phyloP scores from a whole-genome alignment of 2,797 vertebrate genomes.

The Liparis tanakae region DNA sequence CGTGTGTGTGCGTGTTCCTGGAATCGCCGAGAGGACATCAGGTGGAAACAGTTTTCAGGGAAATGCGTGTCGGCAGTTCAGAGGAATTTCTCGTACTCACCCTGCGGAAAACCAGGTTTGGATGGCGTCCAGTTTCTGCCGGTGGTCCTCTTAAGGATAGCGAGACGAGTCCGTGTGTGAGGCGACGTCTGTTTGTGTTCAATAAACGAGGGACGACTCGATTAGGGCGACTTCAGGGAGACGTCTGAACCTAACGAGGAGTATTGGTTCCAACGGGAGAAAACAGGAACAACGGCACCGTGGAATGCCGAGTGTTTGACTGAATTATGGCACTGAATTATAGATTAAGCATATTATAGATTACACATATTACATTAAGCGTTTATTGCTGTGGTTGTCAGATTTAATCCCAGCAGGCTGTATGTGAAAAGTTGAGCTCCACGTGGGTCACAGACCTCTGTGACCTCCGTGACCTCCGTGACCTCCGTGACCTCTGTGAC shows the following conservation, averaged over 20 bases:
- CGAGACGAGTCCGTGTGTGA: slow-evolving; percentile 25
- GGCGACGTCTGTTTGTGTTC: slow-evolving; percentile 42
- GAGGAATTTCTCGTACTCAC: background rate
- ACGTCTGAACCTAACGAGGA: slow-evolving; percentile 58
- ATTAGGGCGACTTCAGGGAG: slow-evolving; percentile 66
- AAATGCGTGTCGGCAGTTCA: background rate
- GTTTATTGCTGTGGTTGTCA: slow-evolving; percentile 36
- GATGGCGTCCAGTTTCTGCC: background rate
- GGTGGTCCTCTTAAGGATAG: slow-evolving; percentile 7
- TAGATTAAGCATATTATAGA: slow-evolving; percentile 43
- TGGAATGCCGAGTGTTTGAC: slow-evolving; percentile 27
- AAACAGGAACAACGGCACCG: slow-evolving; percentile 56
- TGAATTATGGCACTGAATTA: slow-evolving; percentile 45
- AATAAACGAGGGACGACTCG: slow-evolving; percentile 60
- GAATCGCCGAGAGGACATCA: background rate
- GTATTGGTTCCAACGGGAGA: slow-evolving; percentile 55
- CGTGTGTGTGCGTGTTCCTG: background rate
- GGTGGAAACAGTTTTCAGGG: background rate
- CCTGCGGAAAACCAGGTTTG: background rate
- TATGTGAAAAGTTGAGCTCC: slow-evolving; percentile 14
- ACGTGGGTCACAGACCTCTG: background rate
- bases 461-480: slow-evolving; percentile 46
- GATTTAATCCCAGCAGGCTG: slow-evolving; percentile 11
- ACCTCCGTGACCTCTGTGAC: slow-evolving; percentile 38
- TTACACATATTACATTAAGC: slow-evolving; percentile 39